Evolutionary conservation across 2,888 invertebrate genomes (phyloP).

Genomic region (Nezara viridula): DNA sequence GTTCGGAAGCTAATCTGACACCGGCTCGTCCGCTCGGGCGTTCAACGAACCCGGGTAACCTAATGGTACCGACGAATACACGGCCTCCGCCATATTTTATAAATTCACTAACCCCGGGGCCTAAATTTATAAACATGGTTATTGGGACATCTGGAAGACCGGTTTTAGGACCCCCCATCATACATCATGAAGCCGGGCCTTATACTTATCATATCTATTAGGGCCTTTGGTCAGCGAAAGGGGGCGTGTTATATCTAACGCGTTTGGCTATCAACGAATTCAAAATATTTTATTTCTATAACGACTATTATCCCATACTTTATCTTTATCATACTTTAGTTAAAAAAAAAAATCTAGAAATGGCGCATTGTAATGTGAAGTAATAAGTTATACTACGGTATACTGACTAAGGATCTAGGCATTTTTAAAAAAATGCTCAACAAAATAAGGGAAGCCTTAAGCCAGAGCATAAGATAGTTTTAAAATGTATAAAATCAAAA

Average conservation of each 20-base stretch:
- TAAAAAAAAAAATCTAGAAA: too few species aligned
- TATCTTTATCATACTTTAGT: neutral
- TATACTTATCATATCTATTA: conserved; percentile 42
- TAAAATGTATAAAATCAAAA: too few species aligned
- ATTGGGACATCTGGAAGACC: neutral
- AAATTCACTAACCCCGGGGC: neutral
- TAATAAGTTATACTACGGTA: too few species aligned
- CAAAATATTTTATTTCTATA: neutral
- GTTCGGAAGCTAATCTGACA: conserved; percentile 29
- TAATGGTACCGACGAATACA: neutral
- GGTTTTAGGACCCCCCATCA: conserved; percentile 14
- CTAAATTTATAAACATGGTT: conserved; percentile 19
- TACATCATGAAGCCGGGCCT: neutral
- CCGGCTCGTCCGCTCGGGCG: neutral
- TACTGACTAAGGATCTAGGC: too few species aligned
- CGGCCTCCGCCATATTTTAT: neutral
- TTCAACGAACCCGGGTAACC: neutral
- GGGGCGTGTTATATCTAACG: neutral
- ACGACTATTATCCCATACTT: neutral
- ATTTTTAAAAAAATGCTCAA: too few species aligned
- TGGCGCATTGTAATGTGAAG: too few species aligned
- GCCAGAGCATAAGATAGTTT: too few species aligned
- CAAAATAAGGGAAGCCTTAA: too few species aligned
- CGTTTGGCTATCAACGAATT: neutral
- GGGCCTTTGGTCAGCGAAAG: neutral